phyloP scores from a whole-genome alignment of 2,888 invertebrate species.

The Seira sanloemensis region DNA sequence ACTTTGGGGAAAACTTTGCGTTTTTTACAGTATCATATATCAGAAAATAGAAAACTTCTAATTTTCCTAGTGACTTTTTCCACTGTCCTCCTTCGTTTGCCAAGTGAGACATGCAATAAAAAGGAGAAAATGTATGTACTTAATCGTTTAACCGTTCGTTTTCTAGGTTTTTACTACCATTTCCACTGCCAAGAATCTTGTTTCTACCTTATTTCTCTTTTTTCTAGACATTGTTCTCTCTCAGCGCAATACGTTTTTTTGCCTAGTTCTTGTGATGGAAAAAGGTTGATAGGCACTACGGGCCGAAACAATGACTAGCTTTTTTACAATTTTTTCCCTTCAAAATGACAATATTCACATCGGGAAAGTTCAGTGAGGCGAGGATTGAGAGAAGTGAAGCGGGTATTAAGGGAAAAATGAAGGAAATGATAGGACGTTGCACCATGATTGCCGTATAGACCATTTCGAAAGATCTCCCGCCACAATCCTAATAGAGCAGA shows the following conservation, averaged over 20 bases:
- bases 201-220: neutral
- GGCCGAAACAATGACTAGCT: neutral
- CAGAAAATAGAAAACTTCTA: too few relatives aligned
- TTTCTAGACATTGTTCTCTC: too few relatives aligned
- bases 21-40: neutral
- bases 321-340: too few relatives aligned
- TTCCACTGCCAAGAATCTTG: neutral
- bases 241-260: neutral
- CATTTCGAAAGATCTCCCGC: neutral
- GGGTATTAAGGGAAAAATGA: neutral
- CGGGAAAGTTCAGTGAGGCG: neutral
- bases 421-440: neutral
- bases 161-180: neutral
- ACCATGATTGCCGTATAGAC: neutral
- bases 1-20: neutral
- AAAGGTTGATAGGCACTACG: neutral
- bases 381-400: neutral
- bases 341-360: neutral
- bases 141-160: slow-evolving; percentile 44
- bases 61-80: neutral
- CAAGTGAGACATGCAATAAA: slow-evolving; percentile 12
- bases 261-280: neutral
- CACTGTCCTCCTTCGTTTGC: neutral
- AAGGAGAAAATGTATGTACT: neutral
- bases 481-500: slow-evolving; percentile 15